A percentile compares a stretch with the other conserved stretches of the same genome.
These are phyloP conservation scores for Hoplias malabaricus DNA, from an alignment of 2,113 vertebrate species.

Conservation along the genomic window DNA sequence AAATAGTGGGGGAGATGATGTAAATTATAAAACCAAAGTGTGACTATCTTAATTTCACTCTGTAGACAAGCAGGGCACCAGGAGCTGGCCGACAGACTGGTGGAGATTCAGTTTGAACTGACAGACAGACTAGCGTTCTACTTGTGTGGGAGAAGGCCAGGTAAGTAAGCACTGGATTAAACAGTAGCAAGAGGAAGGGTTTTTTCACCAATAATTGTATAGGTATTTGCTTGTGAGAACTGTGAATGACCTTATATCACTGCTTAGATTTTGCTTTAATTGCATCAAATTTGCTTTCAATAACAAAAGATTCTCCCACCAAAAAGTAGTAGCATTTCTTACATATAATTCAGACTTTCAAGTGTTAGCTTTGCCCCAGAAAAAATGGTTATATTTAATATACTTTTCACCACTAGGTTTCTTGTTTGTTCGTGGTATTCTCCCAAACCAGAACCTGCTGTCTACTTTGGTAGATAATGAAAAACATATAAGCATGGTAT, in stretches of 20 bases:
- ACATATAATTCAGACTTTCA: no score
- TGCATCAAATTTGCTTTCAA: no score
- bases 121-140: conserved; percentile 96
- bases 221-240: no score
- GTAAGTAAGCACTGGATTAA: conserved; percentile 64
- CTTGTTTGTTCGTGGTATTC: neutral
- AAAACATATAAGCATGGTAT: neutral
- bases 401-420: neutral
- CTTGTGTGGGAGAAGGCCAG: conserved; percentile 94
- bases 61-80: conserved; percentile 93
- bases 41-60: conserved; percentile 36
- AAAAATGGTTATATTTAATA: no score
- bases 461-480: neutral
- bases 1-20: no score
- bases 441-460: neutral
- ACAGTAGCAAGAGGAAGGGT: no score
- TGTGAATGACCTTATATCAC: no score
- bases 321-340: no score
- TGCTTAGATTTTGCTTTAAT: no score
- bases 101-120: conserved; percentile 96
- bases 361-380: no score
- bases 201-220: no score
- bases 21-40: neutral
- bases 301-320: no score
- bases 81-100: conserved; percentile 89